These are phyloP conservation scores for Rosalia funebris DNA, from an alignment of 2,888 invertebrate genomes.

Conservation along the genomic window DNA sequence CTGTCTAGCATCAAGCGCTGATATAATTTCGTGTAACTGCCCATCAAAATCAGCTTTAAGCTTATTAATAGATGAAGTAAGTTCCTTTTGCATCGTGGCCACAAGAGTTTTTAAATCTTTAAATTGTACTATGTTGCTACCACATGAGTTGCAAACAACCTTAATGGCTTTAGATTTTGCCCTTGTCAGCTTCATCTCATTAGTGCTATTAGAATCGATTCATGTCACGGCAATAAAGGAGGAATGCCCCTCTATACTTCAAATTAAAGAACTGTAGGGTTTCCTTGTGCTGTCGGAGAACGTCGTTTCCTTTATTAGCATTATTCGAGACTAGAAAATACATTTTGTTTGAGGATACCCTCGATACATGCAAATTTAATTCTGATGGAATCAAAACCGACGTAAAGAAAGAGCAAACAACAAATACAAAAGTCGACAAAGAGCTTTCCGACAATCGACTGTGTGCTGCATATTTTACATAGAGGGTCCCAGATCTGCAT, in stretches of 20 bases:
- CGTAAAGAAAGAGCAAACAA: conserved; percentile 57
- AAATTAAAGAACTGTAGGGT: conserved; percentile 12
- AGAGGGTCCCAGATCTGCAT: conserved; percentile 59
- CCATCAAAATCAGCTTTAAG: too few species aligned
- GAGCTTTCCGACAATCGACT: conserved; percentile 49
- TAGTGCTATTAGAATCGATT: too few species aligned
- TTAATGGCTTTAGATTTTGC: too few species aligned
- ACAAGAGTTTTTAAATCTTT: too few species aligned
- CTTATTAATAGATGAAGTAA: too few species aligned
- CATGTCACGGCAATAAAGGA: neutral
- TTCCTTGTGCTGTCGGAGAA: conserved; percentile 12
- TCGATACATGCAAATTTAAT: conserved; percentile 59
- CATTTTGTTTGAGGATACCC: conserved; percentile 42
- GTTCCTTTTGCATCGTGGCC: too few species aligned
- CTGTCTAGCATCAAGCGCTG: too few species aligned
- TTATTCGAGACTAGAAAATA: conserved; percentile 34
- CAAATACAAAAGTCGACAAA: conserved; percentile 56
- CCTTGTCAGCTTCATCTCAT: too few species aligned
- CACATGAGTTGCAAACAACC: too few species aligned
- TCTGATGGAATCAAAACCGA: conserved; percentile 58
- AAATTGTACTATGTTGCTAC: too few species aligned
- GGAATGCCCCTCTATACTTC: conserved; percentile 3
- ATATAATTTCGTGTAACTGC: too few species aligned
- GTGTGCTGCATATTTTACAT: conserved; percentile 61
- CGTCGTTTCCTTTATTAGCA: conserved; percentile 38